A percentile compares a stretch with the other conserved stretches of the same genome.
Evolutionary conservation across 2,113 vertebrate species (phyloP).

Genomic region (Picathartes gymnocephalus): DNA sequence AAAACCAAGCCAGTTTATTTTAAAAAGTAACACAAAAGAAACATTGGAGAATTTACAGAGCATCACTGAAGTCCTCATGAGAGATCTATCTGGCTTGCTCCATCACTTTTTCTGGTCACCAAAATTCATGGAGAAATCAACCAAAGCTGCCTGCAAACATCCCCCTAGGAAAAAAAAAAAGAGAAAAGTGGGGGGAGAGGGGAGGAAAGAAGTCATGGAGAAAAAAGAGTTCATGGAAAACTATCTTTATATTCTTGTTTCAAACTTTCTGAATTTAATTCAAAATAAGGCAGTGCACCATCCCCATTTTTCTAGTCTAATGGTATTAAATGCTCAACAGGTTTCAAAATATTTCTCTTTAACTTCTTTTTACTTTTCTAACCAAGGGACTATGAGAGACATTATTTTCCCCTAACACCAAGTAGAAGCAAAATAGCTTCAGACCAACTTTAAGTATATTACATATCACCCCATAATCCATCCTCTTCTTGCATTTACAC

Average conservation of each 20-base stretch:
- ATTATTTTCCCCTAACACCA: neutral
- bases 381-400: neutral
- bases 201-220: neutral
- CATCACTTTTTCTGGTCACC: no score
- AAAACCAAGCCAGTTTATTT: neutral
- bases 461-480: neutral
- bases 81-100: neutral
- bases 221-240: neutral
- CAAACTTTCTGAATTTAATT: neutral
- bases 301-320: neutral
- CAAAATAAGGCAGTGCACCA: neutral
- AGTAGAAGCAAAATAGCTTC: neutral
- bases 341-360: neutral
- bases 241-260: neutral
- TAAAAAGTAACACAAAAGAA: neutral
- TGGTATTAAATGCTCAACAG: neutral
- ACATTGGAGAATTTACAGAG: neutral
- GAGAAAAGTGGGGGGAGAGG: accelerated
- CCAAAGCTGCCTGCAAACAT: no score
- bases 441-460: neutral
- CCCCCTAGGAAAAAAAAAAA: no score
- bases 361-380: neutral
- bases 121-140: no score
- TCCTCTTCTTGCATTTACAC: neutral
- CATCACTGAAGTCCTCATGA: neutral